phyloP scores from a whole-genome alignment of 2,797 vertebrate species.

The Hyperoplus lanceolatus region DNA sequence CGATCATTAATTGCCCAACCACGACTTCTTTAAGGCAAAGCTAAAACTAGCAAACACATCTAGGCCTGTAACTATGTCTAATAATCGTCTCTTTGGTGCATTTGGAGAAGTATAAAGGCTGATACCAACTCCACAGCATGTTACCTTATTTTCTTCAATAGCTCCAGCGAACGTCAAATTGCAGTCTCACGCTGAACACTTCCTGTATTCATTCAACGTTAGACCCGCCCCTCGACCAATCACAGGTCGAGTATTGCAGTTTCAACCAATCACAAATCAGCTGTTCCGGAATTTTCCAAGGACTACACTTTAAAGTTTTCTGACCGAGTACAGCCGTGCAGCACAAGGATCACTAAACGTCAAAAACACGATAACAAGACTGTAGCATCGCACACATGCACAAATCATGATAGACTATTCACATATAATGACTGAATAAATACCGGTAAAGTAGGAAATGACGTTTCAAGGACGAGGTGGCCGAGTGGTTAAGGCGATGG shows the following conservation, averaged over 20 bases:
- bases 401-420: accelerated
- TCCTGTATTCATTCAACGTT: slow-evolving; percentile 81
- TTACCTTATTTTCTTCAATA: slow-evolving; percentile 64
- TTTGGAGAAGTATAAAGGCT: neutral
- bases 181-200: slow-evolving; percentile 84
- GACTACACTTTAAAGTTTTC: neutral
- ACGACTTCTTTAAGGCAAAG: neutral
- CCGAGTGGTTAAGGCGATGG: slow-evolving; percentile 97
- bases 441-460: accelerated
- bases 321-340: too few species aligned
- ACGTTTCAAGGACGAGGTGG: slow-evolving; percentile 78
- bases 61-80: accelerated
- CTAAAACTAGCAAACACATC: neutral
- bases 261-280: slow-evolving; percentile 61
- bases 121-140: slow-evolving; percentile 22
- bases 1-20: slow-evolving; percentile 4
- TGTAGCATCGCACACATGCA: accelerated
- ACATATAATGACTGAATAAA: accelerated
- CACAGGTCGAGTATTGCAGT: slow-evolving; percentile 1
- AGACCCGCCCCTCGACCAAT: slow-evolving; percentile 78
- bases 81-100: neutral
- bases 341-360: too few species aligned
- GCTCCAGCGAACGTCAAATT: slow-evolving; percentile 79
- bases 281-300: neutral
- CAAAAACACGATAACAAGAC: neutral